These are phyloP conservation scores for Gandaritis pyraliata DNA, from an alignment of 2,888 invertebrate genomes.

Conservation along the genomic window DNA sequence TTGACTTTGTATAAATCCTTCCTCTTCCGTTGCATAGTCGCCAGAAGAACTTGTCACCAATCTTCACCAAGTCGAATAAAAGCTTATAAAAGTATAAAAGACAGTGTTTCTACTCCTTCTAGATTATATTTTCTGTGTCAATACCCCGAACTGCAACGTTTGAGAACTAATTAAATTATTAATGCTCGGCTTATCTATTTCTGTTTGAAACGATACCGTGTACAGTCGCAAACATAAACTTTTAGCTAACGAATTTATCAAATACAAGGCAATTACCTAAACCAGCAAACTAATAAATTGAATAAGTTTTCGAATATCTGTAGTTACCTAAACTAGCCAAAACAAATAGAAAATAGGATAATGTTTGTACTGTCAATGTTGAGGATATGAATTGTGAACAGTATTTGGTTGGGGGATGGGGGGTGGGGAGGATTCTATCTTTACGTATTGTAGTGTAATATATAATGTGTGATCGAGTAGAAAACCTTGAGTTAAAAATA, in stretches of 20 bases:
- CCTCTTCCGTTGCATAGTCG: too few relatives aligned
- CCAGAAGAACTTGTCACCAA: too few relatives aligned
- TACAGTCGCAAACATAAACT: constrained; percentile 21
- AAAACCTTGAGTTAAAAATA: too few relatives aligned
- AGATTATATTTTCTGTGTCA: constrained; percentile 12
- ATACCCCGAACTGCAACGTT: constrained; percentile 24
- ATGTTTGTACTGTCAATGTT: not conserved
- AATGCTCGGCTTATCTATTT: constrained; percentile 43
- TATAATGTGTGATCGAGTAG: too few relatives aligned
- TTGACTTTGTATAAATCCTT: too few relatives aligned
- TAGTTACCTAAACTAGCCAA: not conserved
- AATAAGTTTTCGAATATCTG: constrained; percentile 17
- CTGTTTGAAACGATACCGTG: constrained; percentile 29
- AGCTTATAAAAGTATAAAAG: not conserved
- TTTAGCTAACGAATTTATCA: constrained; percentile 21
- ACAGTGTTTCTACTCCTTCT: not conserved
- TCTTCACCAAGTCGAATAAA: too few relatives aligned
- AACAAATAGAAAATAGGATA: not conserved
- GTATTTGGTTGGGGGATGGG: too few relatives aligned
- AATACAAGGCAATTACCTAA: constrained; percentile 14
- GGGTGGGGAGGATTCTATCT: too few relatives aligned
- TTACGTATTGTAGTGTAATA: too few relatives aligned
- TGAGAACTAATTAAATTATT: constrained; percentile 48
- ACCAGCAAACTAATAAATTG: constrained; percentile 14
- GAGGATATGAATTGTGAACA: not conserved